These are phyloP conservation scores for Tauraco erythrolophus DNA, from an alignment of 2,113 vertebrate species.

Conservation along the genomic window DNA sequence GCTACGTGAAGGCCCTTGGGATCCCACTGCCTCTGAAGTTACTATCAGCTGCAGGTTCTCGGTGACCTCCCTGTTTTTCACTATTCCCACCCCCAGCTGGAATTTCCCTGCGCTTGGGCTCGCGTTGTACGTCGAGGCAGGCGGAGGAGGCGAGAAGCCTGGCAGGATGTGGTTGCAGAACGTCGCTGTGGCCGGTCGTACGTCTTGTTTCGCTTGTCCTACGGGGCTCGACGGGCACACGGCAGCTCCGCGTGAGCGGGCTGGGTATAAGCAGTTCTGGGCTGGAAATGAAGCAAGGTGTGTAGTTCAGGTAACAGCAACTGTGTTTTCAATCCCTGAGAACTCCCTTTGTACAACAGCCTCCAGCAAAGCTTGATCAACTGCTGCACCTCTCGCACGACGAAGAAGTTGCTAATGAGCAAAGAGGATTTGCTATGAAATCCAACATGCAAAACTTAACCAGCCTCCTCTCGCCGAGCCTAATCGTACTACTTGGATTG, in stretches of 20 bases:
- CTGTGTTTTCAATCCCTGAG: not conserved
- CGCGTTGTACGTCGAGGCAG: rapidly evolving
- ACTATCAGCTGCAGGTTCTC: not conserved
- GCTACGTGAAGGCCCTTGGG: rapidly evolving
- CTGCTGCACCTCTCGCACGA: not conserved
- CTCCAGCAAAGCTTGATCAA: not conserved
- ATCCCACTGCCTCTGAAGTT: not conserved
- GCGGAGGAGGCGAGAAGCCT: not conserved
- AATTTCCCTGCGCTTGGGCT: not conserved
- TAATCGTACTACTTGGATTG: no score
- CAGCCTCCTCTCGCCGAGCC: not conserved
- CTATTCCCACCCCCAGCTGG: not conserved
- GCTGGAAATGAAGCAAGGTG: not conserved
- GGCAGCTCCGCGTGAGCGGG: not conserved
- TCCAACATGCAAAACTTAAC: not conserved
- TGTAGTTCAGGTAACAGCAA: not conserved
- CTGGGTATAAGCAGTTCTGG: not conserved
- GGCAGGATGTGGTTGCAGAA: not conserved
- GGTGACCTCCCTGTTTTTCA: not conserved
- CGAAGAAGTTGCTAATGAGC: not conserved
- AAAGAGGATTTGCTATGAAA: not conserved
- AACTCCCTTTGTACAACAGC: not conserved
- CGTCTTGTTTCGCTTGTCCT: not conserved
- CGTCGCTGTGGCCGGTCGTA: rapidly evolving
- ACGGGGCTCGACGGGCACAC: not conserved